A percentile compares a stretch with the other conserved stretches of the same genome.
Conservation (phyloP, 2,888 invertebrate genomes). For the Lycophotia porphyrea region DNA sequence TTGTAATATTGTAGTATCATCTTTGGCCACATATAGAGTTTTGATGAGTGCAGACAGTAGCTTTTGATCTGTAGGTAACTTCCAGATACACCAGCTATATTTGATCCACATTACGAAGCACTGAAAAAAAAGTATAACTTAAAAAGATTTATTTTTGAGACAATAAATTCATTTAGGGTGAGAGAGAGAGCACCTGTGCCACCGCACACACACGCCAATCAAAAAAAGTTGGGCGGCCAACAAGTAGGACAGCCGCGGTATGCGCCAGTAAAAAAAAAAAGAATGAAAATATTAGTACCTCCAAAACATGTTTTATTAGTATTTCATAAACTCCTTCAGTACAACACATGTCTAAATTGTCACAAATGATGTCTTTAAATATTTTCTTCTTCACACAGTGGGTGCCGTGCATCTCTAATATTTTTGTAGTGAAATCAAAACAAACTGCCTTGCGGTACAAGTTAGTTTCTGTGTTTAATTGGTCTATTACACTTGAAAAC, state of each 20-base stretch:
- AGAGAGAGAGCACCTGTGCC: no score
- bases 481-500: constrained; percentile 75
- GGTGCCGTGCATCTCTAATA: constrained; percentile 78
- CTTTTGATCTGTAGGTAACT: constrained; percentile 74
- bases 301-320: constrained; percentile 76
- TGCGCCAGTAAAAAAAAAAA: neutral
- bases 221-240: no score
- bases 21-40: constrained; percentile 76
- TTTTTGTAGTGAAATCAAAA: constrained; percentile 74
- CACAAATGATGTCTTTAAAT: constrained; percentile 77
- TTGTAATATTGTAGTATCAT: constrained; percentile 69
- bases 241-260: neutral
- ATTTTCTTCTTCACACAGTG: constrained; percentile 79
- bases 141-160: neutral
- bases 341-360: constrained; percentile 80
- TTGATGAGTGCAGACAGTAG: constrained; percentile 80
- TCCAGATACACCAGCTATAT: constrained; percentile 85
- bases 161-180: no score
- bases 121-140: constrained; percentile 71
- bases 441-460: constrained; percentile 79
- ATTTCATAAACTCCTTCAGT: constrained; percentile 78
- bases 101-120: constrained; percentile 82
- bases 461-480: constrained; percentile 80
- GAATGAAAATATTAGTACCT: constrained; percentile 70
- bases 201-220: no score